These are phyloP conservation scores for Leptoclinus maculatus DNA, from an alignment of 2,797 vertebrate species.

Conservation along the genomic window DNA sequence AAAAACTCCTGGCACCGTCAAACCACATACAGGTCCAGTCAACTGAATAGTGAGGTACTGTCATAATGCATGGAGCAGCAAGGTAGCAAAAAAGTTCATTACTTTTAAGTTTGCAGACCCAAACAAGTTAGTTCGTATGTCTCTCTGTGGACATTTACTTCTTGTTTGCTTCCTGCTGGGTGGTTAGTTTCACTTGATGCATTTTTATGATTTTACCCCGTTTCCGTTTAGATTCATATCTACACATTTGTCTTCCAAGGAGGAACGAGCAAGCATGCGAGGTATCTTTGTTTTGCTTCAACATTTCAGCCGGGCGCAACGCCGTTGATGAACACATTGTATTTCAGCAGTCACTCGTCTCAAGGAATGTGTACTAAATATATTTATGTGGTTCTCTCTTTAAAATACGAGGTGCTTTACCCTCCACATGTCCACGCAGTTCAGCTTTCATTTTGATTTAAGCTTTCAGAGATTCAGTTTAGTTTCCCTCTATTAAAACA, in stretches of 20 bases:
- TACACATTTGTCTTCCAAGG: background rate
- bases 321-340: conserved; percentile 72
- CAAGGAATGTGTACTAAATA: conserved; percentile 62
- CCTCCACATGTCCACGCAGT: background rate
- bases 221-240: conserved; percentile 45
- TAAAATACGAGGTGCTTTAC: background rate
- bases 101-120: background rate
- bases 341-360: conserved; percentile 54
- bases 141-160: background rate
- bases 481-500: background rate
- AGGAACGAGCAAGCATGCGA: conserved; percentile 23
- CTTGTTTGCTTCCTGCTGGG: conserved; percentile 16
- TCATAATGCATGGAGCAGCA: background rate
- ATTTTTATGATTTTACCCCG: conserved; percentile 13
- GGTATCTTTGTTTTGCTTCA: conserved; percentile 60
- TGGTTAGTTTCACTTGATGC: conserved; percentile 21
- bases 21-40: conserved; percentile 24
- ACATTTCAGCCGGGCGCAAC: conserved; percentile 55
- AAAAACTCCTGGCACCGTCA: conserved; percentile 38
- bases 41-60: background rate
- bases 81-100: background rate
- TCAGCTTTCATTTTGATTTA: conserved; percentile 16
- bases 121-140: background rate
- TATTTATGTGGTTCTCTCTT: conserved; percentile 32
- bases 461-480: conserved; percentile 15